A percentile compares a stretch with the other conserved stretches of the same genome.
These are phyloP conservation scores for Athene cunicularia DNA, from an alignment of 2,113 vertebrate genomes.

Conservation along the genomic window DNA sequence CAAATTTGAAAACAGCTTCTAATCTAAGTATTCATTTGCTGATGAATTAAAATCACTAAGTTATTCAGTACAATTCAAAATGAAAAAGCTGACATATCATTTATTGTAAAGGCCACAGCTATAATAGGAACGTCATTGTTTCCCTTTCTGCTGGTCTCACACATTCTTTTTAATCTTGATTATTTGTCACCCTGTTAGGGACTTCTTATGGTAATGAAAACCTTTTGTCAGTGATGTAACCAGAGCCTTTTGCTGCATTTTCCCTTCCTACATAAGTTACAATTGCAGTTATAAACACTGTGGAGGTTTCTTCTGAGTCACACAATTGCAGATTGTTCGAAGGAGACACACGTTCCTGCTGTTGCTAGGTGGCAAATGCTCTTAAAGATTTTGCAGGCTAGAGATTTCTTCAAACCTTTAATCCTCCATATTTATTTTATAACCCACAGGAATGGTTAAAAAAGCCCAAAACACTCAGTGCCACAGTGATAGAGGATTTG, in stretches of 20 bases:
- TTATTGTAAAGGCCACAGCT: slow-evolving; percentile 61
- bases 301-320: slow-evolving; percentile 58
- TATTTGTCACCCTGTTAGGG: slow-evolving; percentile 53
- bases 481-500: not conserved
- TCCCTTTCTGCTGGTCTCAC: slow-evolving; percentile 68
- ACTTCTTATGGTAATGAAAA: slow-evolving; percentile 67
- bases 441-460: not conserved
- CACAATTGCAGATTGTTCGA: slow-evolving; percentile 65
- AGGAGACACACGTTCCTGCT: slow-evolving; percentile 38
- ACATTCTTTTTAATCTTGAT: slow-evolving; percentile 69
- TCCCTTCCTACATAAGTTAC: slow-evolving; percentile 56
- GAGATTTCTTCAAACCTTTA: slow-evolving; percentile 41
- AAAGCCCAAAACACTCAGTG: not conserved
- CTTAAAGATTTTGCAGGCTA: slow-evolving; percentile 59
- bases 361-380: slow-evolving; percentile 71
- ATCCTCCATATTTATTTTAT: slow-evolving; percentile 41
- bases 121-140: slow-evolving; percentile 63
- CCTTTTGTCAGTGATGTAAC: slow-evolving; percentile 55
- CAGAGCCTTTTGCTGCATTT: slow-evolving; percentile 31
- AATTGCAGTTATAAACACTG: slow-evolving; percentile 33
- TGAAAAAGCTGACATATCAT: slow-evolving; percentile 66
- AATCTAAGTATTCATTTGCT: slow-evolving; percentile 64
- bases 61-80: slow-evolving; percentile 67
- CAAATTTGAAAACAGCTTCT: slow-evolving; percentile 49
- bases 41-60: slow-evolving; percentile 63